Conservation (phyloP, 2,888 invertebrate species). For the Epinotia demarniana region DNA sequence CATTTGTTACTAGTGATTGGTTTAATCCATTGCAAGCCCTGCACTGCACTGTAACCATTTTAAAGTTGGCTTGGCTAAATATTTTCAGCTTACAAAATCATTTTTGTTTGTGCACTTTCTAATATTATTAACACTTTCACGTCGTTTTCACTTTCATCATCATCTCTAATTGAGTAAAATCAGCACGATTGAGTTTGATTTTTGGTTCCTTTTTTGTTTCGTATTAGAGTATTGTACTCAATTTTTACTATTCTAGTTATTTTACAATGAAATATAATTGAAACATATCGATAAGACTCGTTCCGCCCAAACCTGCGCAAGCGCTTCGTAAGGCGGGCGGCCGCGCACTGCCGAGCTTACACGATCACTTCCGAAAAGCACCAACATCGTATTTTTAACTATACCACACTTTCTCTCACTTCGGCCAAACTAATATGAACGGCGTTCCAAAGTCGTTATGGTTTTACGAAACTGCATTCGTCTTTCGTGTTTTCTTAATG, state of each 20-base stretch:
- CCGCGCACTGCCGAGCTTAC: conserved; percentile 64
- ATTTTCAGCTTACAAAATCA: not conserved
- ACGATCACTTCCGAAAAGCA: conserved; percentile 69
- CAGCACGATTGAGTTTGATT: not conserved
- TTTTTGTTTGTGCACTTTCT: not conserved
- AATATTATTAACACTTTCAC: not conserved
- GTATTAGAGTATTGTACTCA: not conserved
- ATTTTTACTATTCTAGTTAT: not conserved
- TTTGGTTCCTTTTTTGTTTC: not conserved
- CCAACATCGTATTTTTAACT: conserved; percentile 80
- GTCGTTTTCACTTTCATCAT: not conserved
- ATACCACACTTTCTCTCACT: conserved; percentile 57
- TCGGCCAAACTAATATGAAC: conserved; percentile 43
- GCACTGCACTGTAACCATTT: not conserved
- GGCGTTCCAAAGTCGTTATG: conserved; percentile 24
- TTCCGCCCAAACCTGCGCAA: conserved; percentile 70
- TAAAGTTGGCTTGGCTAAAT: not conserved
- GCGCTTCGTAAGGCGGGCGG: conserved; percentile 77
- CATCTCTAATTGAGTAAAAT: not conserved
- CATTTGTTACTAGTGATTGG: conserved; percentile 19
- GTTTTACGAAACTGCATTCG: conserved; percentile 49
- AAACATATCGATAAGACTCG: conserved; percentile 9
- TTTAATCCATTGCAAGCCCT: not conserved
- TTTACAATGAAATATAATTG: not conserved
- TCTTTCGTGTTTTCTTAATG: conserved; percentile 50